Evolutionary conservation across 1,140 invertebrate genomes (phyloP).

Genomic region (Cardiocondyla obscurior): DNA sequence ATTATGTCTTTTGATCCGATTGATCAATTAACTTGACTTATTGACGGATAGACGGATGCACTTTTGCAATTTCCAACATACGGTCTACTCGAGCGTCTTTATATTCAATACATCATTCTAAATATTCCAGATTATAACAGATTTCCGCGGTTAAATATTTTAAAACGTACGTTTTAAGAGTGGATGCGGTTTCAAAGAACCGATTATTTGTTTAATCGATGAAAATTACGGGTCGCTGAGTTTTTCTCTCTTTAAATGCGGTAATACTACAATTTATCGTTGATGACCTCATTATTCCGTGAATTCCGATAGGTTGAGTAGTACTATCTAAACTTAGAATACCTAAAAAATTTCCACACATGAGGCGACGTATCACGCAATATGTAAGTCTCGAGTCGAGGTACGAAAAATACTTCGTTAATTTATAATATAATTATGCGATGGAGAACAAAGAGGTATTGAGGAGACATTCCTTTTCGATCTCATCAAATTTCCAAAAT

Average conservation of each 20-base stretch:
- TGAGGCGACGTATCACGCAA: background rate
- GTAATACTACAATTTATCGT: background rate
- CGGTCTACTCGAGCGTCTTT: background rate
- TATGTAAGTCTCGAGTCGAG: background rate
- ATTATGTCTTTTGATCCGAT: slow-evolving; percentile 23
- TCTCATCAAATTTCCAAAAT: background rate
- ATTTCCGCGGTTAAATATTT: background rate
- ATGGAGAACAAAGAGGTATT: background rate
- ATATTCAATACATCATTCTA: background rate
- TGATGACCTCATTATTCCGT: slow-evolving; percentile 34
- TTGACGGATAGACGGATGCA: slow-evolving; percentile 5
- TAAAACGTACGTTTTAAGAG: background rate
- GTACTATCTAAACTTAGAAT: slow-evolving; percentile 3
- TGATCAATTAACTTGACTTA: slow-evolving; percentile 17
- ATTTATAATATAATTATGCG: background rate
- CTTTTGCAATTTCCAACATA: background rate
- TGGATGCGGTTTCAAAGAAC: background rate
- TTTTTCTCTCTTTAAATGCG: background rate
- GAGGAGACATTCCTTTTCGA: background rate
- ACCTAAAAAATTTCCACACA: slow-evolving; percentile 1
- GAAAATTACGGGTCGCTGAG: background rate
- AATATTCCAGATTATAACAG: background rate
- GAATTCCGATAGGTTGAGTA: slow-evolving; percentile 12
- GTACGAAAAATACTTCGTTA: background rate
- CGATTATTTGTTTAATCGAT: background rate